Evolutionary conservation across 2,888 invertebrate species (phyloP), one percentile per base, ranked within the genome.

Genomic region (Cataglyphis albicans): DNA sequence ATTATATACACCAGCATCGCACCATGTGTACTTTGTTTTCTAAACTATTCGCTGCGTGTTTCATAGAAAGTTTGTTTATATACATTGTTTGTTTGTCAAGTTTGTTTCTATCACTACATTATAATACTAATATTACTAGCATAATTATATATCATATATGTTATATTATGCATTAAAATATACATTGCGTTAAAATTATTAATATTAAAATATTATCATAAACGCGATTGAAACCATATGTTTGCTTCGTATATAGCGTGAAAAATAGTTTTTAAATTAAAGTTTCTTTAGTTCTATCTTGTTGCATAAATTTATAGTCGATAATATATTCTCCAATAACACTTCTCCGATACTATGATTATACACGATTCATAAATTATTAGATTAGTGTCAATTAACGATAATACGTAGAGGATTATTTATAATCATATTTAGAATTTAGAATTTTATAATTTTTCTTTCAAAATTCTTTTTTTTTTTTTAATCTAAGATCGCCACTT

Each of bases 201-300:
- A 35, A 70, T 68, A 68, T 21, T 64, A 57, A 57, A 21, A 21
- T 21, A 57, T 57, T 21, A 1, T 57, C 12, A 57, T 57, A 57
- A 12, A 5, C 12, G 57, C 25, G 25, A 57, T 55, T n/a, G 5
- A 55, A 55, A 9, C 1, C 25, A 57, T 25, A 57, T 25, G 3
- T 12, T 10, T 25, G 12, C 12, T 3, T 55, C 55, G 3, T 21
- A 55, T 3, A 3, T 48, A 48, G 6, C n/a, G 29, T 29, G 10
- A 44, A 15, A 67, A 44, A 5, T 67, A 25, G 44, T 29, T 68
- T 10, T 25, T 67, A 44, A 7, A 44, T 9, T 4, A 2, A 6
- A 7, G 15, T 52, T 52, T 48, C 29, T 25, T 67, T 10, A 44
- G 44, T 15, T 48, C 9, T 29, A 29, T 44, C 41, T 67, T 48